These are phyloP conservation scores for Lochmaea capreae DNA, from an alignment of 2,888 invertebrate species.

Conservation along the genomic window DNA sequence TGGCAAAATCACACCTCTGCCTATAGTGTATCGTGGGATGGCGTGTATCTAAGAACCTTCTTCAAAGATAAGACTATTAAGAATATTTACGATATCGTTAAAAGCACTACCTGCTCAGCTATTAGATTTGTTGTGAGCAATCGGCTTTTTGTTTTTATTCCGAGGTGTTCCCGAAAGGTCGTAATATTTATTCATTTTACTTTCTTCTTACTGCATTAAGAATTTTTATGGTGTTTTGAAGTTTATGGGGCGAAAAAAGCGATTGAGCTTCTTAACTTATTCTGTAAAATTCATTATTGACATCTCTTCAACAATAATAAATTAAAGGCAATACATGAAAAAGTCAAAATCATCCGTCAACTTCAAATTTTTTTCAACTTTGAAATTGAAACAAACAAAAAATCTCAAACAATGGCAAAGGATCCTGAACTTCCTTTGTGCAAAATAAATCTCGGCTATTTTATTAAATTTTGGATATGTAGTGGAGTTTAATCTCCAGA, in stretches of 20 bases:
- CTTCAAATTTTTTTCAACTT: too few species aligned
- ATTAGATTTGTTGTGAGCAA: conserved; percentile 38
- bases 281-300: neutral
- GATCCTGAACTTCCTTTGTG: too few species aligned
- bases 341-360: too few species aligned
- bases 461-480: too few species aligned
- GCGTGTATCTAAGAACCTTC: conserved; percentile 38
- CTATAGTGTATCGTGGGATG: conserved; percentile 29
- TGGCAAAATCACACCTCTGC: conserved; percentile 31
- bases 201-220: neutral
- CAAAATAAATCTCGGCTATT: too few species aligned
- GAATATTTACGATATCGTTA: conserved; percentile 43
- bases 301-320: too few species aligned
- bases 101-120: conserved; percentile 44
- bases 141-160: conserved; percentile 24
- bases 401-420: too few species aligned
- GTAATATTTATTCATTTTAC: conserved; percentile 19
- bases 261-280: neutral
- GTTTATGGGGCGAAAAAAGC: neutral
- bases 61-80: conserved; percentile 42
- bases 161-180: conserved; percentile 21
- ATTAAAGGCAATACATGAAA: too few species aligned
- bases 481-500: too few species aligned
- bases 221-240: neutral
- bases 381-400: too few species aligned